Conservation (phyloP, 2,888 invertebrate species). For the Carterocephalus palaemon region DNA sequence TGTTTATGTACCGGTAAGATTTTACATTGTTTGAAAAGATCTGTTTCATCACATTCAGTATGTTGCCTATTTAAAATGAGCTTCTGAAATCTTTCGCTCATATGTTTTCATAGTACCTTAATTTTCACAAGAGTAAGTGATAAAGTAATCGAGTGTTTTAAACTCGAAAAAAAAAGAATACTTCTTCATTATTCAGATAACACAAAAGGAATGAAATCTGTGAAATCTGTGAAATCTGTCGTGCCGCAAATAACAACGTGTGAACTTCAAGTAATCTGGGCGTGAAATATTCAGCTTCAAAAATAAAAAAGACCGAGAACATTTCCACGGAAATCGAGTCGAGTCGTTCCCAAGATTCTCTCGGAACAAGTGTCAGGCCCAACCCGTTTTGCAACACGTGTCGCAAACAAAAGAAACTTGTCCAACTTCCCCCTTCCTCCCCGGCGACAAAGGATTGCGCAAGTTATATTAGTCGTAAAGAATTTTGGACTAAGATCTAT, state of each 20-base stretch:
- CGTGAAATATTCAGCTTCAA: constrained; percentile 42
- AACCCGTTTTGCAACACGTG: constrained; percentile 77
- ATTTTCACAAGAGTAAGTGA: too few relatives aligned
- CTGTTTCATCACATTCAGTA: too few relatives aligned
- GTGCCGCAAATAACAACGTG: constrained; percentile 26
- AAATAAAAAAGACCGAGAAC: constrained; percentile 49
- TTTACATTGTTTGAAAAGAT: too few relatives aligned
- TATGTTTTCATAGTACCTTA: too few relatives aligned
- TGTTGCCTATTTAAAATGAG: too few relatives aligned
- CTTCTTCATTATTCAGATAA: constrained; percentile 8
- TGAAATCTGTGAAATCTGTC: constrained; percentile 22
- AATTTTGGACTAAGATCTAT: constrained; percentile 76
- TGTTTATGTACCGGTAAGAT: too few relatives aligned
- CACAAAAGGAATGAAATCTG: constrained; percentile 13
- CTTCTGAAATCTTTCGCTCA: too few relatives aligned
- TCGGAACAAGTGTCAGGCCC: constrained; percentile 65
- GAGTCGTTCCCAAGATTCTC: constrained; percentile 54
- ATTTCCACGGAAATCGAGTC: constrained; percentile 56
- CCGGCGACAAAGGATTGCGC: constrained; percentile 73
- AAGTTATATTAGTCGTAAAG: constrained; percentile 77
- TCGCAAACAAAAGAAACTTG: constrained; percentile 74
- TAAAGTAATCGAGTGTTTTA: constrained; percentile 3
- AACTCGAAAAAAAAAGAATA: constrained; percentile 8
- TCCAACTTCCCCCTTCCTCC: constrained; percentile 50
- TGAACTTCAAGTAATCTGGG: constrained; percentile 37